Base-by-base conservation (phyloP, 2,888 invertebrate species). In the Cloeon dipterum region DNA sequence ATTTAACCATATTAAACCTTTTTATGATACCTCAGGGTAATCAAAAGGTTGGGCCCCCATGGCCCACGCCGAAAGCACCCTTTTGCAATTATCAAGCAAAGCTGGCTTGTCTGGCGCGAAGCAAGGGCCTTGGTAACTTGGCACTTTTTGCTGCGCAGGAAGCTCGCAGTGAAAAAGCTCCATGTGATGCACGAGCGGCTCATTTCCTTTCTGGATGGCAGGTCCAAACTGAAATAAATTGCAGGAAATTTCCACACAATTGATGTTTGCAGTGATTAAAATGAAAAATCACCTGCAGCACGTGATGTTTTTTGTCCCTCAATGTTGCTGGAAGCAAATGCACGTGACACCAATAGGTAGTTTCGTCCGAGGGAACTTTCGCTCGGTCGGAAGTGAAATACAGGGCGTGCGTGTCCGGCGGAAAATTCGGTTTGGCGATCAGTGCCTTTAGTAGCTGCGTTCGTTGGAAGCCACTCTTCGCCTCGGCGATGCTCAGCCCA, bases 341-440 rank as follows among this genome's bases (percentile, higher is more conserved):
- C 4, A 91, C 70, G 41, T 76, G 75, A 52, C 96, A 98, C 94
- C 96, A 98, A 52, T 98, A 98, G 0, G 93, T 94, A 0, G 98
- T 98, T 47, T 94, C 93, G 10, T 57, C 62, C 3, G 63, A 61
- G 0, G 94, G 94, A 3, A 98, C 74, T 41, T 67, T 58, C 2
- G 83, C 67, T 34, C 68, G 58, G 37, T 72, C 60, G 16, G 72
- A 65, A 1, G 66, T 58, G 18, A 85, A 58, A 39, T 70, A 66
- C 20, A 76, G 54, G 39, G 62, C 56, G 51, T 66, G 65, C 1
- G 25, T 32, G 2, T 38, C 34, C 16, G 25, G 23, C 53, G 1
- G 57, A 54, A 3, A 50, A 40, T 37, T 47, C 45, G 35, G 49
- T 43, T 3, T 53, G 50, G 36, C 45, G 40, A 19, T 44, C 43